These are phyloP conservation scores for Columba guinea DNA, from an alignment of 2,797 vertebrate genomes.

Conservation along the genomic window DNA sequence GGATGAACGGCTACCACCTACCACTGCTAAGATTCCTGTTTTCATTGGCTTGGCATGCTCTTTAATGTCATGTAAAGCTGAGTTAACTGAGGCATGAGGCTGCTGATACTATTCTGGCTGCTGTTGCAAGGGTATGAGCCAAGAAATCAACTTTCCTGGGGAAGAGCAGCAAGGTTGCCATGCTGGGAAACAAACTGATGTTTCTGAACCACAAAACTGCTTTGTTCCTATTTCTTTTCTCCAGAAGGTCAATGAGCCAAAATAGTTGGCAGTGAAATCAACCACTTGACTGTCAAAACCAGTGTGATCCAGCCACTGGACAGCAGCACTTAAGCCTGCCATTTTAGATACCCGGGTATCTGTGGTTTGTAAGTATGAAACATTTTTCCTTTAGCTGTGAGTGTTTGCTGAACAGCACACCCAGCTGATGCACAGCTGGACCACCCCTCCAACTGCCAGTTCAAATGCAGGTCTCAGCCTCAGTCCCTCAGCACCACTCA, in stretches of 20 bases:
- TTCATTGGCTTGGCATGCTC: background rate
- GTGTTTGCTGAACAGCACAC: background rate
- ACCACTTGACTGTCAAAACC: background rate
- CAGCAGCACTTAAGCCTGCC: background rate
- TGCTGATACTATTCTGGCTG: background rate
- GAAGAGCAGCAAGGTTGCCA: background rate
- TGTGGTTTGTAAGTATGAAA: background rate
- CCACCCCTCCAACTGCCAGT: background rate
- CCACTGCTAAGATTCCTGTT: background rate
- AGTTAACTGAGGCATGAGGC: background rate
- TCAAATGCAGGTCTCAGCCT: background rate
- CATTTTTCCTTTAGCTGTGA: background rate
- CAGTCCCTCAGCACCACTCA: fast-evolving
- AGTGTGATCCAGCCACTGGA: background rate
- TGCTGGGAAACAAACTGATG: background rate
- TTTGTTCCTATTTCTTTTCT: background rate
- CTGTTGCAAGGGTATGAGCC: background rate
- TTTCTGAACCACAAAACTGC: background rate
- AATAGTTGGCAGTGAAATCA: background rate
- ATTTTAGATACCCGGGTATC: background rate
- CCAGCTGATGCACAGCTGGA: background rate
- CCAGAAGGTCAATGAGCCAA: background rate
- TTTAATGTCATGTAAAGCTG: slow-evolving; percentile 4
- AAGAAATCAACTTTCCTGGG: background rate
- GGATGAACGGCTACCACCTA: background rate